Conservation (phyloP, 2,113 vertebrate genomes). For the Lepus americanus region DNA sequence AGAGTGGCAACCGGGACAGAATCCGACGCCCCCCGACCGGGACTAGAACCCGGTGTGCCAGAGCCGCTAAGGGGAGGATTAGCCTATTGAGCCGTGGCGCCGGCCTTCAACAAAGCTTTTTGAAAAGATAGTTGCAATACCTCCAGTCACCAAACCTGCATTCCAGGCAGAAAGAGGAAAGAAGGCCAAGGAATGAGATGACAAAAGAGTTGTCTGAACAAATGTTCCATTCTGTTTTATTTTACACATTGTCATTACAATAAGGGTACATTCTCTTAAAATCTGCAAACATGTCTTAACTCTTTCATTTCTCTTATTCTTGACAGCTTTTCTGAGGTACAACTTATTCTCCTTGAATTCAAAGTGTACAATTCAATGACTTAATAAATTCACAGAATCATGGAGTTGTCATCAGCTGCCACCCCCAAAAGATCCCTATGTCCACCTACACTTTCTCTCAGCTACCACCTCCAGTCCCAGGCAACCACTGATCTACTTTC, state of each 20-base stretch:
- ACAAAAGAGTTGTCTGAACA: neutral
- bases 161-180: neutral
- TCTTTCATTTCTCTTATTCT: conserved; percentile 39
- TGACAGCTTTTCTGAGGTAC: neutral
- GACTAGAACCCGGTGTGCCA: too few relatives aligned
- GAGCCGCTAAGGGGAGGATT: too few relatives aligned
- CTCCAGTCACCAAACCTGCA: neutral
- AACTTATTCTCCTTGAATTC: neutral
- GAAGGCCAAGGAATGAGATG: neutral
- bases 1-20: too few relatives aligned
- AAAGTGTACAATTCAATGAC: neutral
- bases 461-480: neutral
- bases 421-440: neutral
- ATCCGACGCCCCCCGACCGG: too few relatives aligned
- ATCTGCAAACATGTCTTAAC: neutral
- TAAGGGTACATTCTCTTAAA: neutral
- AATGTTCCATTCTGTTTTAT: conserved; percentile 6
- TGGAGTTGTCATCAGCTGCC: neutral
- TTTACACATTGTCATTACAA: neutral
- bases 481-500: neutral
- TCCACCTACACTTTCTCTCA: neutral
- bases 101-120: neutral
- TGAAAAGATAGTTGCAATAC: neutral
- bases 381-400: conserved; percentile 22
- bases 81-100: too few relatives aligned